These are phyloP conservation scores for Chaetorhynchus papuensis DNA, from an alignment of 2,113 vertebrate species.

Conservation along the genomic window DNA sequence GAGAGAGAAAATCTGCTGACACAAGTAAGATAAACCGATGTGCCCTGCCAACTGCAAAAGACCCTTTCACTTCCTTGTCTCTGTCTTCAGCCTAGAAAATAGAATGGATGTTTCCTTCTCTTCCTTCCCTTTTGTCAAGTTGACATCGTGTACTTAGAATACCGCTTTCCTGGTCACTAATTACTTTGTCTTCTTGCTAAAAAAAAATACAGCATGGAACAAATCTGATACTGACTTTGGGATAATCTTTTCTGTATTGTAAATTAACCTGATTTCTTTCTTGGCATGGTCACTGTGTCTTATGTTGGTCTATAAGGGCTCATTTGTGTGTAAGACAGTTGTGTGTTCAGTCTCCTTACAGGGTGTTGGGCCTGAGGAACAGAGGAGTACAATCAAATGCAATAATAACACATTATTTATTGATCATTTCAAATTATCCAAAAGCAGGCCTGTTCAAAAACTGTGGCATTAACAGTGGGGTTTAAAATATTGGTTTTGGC, in stretches of 20 bases:
- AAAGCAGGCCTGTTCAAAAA: neutral
- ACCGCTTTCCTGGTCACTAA: slow-evolving; percentile 56
- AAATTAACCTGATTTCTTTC: slow-evolving; percentile 57
- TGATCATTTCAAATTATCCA: neutral
- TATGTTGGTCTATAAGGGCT: neutral
- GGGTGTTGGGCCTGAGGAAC: neutral
- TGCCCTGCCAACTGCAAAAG: slow-evolving; percentile 44
- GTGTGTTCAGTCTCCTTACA: neutral
- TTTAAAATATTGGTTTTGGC: neutral
- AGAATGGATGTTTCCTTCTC: slow-evolving; percentile 48
- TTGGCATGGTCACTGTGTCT: neutral
- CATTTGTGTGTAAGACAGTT: neutral
- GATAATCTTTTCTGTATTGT: neutral
- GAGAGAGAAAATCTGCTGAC: slow-evolving; percentile 80
- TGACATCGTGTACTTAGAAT: neutral
- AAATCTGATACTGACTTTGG: neutral
- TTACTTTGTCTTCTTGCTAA: slow-evolving; percentile 38
- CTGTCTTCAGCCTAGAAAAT: slow-evolving; percentile 50
- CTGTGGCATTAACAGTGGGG: neutral
- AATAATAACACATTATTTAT: neutral
- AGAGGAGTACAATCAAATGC: neutral
- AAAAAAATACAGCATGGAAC: slow-evolving; percentile 22
- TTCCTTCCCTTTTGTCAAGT: slow-evolving; percentile 45
- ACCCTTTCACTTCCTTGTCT: slow-evolving; percentile 50
- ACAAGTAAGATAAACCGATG: slow-evolving; percentile 83